phyloP scores from a whole-genome alignment of 2,888 invertebrate species.

The Frankliniella intonsa region DNA sequence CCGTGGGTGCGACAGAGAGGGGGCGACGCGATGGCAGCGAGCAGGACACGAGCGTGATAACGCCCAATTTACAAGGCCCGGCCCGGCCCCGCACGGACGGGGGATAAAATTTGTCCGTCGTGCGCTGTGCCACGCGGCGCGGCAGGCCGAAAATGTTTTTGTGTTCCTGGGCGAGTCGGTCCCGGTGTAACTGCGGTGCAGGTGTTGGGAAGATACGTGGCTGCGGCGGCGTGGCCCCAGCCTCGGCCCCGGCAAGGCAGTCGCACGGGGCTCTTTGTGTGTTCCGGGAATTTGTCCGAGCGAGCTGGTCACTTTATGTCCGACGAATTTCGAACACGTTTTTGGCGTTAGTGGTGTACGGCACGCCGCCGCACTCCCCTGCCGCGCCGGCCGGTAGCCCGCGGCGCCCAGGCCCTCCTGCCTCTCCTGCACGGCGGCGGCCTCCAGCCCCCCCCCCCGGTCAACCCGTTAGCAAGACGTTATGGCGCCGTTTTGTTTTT shows the following conservation, averaged over 20 bases:
- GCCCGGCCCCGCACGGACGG: neutral
- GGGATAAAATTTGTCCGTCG: neutral
- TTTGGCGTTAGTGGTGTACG: too few species aligned
- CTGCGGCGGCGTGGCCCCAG: neutral
- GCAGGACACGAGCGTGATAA: constrained; percentile 1
- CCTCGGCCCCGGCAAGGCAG: neutral
- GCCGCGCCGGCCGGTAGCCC: too few species aligned
- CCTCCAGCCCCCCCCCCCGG: neutral
- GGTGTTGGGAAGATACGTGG: neutral
- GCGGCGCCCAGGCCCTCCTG: too few species aligned
- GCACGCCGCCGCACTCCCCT: too few species aligned
- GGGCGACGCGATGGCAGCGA: neutral
- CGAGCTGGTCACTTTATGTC: too few species aligned
- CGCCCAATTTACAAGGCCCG: constrained; percentile 12
- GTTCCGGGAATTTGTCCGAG: too few species aligned
- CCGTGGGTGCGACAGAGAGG: too few species aligned
- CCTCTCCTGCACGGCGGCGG: too few species aligned
- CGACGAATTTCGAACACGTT: too few species aligned
- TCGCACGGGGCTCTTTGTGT: too few species aligned
- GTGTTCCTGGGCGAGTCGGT: neutral
- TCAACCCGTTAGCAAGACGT: neutral
- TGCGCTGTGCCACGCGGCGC: neutral
- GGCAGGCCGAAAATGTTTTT: neutral
- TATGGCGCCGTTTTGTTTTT: constrained; percentile 8
- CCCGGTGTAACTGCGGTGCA: neutral